Percentiles rank a stretch among this genome's conserved stretches.
Evolutionary conservation across 2,113 vertebrate species (phyloP).

Genomic region (Potamarius usumacintae): DNA sequence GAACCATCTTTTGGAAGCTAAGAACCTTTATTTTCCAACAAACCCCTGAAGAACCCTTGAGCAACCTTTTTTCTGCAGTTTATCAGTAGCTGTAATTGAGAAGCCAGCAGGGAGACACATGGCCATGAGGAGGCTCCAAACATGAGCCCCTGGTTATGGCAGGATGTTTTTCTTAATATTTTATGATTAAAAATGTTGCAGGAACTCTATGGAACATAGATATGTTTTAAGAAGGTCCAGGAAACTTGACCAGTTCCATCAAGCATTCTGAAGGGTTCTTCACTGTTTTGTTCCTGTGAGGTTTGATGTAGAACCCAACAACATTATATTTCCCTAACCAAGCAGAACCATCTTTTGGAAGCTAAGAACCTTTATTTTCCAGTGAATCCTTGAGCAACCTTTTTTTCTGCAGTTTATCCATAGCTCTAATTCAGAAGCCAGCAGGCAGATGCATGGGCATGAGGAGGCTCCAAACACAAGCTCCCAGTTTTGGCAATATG

Average conservation of each 20-base stretch:
- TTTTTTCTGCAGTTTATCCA: conserved; percentile 65
- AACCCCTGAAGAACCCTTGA: background rate
- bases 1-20: background rate
- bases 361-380: background rate
- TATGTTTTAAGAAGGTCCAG: background rate
- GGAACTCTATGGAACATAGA: background rate
- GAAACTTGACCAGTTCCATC: background rate
- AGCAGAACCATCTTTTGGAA: background rate
- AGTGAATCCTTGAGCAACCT: background rate
- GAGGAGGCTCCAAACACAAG: conserved; percentile 14
- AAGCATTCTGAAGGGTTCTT: background rate
- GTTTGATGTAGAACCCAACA: background rate
- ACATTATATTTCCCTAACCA: background rate
- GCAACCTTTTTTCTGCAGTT: conserved; percentile 54
- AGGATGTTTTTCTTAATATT: background rate
- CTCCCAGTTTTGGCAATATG: background rate
- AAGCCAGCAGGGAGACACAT: conserved; percentile 64
- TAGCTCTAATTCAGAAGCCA: conserved; percentile 64
- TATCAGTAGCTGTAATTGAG: conserved; percentile 66
- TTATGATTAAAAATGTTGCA: background rate
- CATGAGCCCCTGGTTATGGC: background rate
- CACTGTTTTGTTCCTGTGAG: background rate
- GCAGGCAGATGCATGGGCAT: conserved; percentile 59
- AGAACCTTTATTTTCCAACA: background rate
- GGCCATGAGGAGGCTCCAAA: conserved; percentile 43